Evolutionary conservation across 2,113 vertebrate species (phyloP).

Genomic region (Oxyura jamaicensis): DNA sequence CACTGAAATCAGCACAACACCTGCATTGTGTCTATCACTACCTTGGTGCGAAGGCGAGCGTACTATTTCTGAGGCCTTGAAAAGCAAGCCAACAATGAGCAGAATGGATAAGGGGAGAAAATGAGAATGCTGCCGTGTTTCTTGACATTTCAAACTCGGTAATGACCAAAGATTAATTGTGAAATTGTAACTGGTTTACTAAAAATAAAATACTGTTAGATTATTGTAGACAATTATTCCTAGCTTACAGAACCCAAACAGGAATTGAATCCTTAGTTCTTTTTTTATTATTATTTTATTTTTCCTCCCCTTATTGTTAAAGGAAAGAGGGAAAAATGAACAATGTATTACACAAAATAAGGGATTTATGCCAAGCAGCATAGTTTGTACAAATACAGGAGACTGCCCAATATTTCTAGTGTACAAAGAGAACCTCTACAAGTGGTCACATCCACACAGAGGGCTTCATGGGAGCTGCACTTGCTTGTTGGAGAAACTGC

Average conservation of each 20-base stretch:
- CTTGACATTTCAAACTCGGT: not conserved
- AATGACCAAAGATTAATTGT: not conserved
- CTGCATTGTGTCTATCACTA: not conserved
- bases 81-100: not conserved
- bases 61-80: not conserved
- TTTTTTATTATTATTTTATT: not conserved
- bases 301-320: not conserved
- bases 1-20: constrained; percentile 31
- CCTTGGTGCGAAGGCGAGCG: constrained; percentile 2
- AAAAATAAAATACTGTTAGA: constrained; percentile 20
- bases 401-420: not conserved
- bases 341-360: not conserved
- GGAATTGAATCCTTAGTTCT: not conserved
- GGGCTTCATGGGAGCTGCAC: not conserved
- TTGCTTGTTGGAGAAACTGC: not conserved
- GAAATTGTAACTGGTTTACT: constrained; percentile 31
- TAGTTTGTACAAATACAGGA: not conserved
- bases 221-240: not conserved
- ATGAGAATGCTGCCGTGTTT: not conserved
- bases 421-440: not conserved
- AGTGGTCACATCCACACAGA: not conserved
- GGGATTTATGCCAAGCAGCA: not conserved
- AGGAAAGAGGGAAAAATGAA: not conserved
- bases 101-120: not conserved
- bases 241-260: not conserved